These are phyloP conservation scores for Euclidia mi DNA, from an alignment of 2,888 invertebrate species.

Conservation along the genomic window DNA sequence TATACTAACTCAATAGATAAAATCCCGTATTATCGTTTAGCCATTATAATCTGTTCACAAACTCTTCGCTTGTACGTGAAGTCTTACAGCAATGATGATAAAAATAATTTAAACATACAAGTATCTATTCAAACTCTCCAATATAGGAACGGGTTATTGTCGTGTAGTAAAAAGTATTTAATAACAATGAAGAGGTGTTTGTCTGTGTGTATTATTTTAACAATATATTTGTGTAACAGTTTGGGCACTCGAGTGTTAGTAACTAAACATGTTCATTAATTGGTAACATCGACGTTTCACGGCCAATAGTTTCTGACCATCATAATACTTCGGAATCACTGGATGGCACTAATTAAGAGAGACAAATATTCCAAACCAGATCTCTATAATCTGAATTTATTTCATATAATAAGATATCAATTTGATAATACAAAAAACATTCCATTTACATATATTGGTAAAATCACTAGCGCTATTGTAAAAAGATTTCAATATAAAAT, in stretches of 20 bases:
- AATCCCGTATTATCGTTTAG: no score
- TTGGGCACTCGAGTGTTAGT: slow-evolving; percentile 26
- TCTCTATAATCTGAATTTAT: slow-evolving; percentile 25
- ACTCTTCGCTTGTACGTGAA: no score
- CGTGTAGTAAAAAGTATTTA: no score
- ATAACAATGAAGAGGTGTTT: no score
- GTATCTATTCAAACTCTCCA: no score
- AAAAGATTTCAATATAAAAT: neutral
- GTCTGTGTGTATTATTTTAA: neutral
- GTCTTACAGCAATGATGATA: no score
- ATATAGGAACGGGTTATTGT: no score
- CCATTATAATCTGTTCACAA: no score
- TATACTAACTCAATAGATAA: no score
- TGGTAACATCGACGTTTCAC: slow-evolving; percentile 52
- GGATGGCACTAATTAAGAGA: slow-evolving; percentile 48
- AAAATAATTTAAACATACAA: no score
- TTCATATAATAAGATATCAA: no score
- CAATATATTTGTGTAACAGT: slow-evolving; percentile 9
- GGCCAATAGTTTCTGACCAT: slow-evolving; percentile 47
- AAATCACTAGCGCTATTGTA: neutral
- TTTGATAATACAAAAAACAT: no score
- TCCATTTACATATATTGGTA: neutral
- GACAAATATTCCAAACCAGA: slow-evolving; percentile 20
- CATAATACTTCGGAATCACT: slow-evolving; percentile 54
- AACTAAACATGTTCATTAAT: slow-evolving; percentile 43